Evolutionary conservation across 2,888 invertebrate genomes (phyloP), one percentile per base, ranked within the genome.

Genomic region (Mesorhabditis belari): DNA sequence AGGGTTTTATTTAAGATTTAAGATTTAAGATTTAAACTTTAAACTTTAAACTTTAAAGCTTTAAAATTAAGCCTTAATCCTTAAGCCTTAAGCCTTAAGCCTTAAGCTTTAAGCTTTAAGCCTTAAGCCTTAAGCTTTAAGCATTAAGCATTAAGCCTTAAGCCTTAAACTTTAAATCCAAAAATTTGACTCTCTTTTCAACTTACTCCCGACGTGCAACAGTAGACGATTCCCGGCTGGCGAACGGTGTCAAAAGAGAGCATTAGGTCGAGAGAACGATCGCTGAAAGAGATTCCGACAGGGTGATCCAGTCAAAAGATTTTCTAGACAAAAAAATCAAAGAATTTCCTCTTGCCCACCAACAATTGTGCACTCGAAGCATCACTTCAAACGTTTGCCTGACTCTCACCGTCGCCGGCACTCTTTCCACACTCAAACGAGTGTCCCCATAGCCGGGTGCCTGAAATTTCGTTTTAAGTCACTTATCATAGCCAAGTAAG

Each of bases 401-500:
- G 58, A 93, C 86, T 71, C 87, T 84, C 2, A 91, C 89, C 77
- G 89, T 89, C 77, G 88, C 89, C 3, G 92, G 91, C 29, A 93
- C 86, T 77, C 89, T 87, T 76, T 89, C 88, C 73, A 94, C 87
- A 55, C 89, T 89, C 57, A 98, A 85, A 74, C 91, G 86, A 35
- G 96, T 87, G 82, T 95, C 95, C 55, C 91, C 92, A 84, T 90
- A 90, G 69, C 91, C 90, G 58, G 92, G 91, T 27, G 90, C 88
- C 90, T 92, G 77, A 49, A 83, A 82, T 66, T 66, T 71, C 68
- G 49, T 63, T 60, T 56, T 51, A 56, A 55, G n/a, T 52, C 4
- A 51, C 25, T 57, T 17, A 52, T 17, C 17, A 28, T 5, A 12
- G 5, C 1, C 23, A 12, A 23, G 23, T 55, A 5, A 58, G 4